A percentile compares a stretch with the other conserved stretches of the same genome.
These are phyloP conservation scores for Equus przewalskii DNA, from an alignment of 2,113 vertebrate genomes.

Conservation along the genomic window DNA sequence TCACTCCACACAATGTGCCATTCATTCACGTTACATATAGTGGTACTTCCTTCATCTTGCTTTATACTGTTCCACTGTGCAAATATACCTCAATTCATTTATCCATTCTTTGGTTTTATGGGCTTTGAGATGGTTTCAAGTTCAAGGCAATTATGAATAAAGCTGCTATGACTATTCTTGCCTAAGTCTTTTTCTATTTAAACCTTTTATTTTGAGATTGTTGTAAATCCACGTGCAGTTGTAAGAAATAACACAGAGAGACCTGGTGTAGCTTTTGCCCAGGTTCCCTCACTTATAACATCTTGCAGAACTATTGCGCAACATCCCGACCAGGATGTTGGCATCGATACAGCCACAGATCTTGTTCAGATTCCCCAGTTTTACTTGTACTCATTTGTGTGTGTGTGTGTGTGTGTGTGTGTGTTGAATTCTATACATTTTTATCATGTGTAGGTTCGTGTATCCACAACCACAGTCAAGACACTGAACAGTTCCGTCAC, in stretches of 20 bases:
- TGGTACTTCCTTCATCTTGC: neutral
- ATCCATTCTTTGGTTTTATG: neutral
- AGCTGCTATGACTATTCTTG: neutral
- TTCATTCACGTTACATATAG: fast-evolving
- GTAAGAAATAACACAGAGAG: neutral
- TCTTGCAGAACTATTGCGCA: neutral
- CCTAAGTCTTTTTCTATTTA: neutral
- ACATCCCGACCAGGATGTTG: neutral
- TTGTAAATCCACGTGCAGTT: neutral
- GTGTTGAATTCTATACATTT: neutral
- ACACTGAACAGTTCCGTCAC: neutral
- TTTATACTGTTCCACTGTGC: neutral
- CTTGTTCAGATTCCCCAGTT: neutral
- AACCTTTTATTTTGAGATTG: neutral
- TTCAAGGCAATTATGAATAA: neutral
- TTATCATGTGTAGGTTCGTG: neutral
- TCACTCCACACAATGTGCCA: neutral
- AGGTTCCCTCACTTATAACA: neutral
- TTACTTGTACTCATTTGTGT: neutral
- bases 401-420: neutral
- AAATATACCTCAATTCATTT: too few relatives aligned
- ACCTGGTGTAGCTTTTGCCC: neutral
- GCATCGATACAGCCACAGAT: fast-evolving
- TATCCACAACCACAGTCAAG: neutral
- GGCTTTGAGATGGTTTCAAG: neutral